phyloP scores from a whole-genome alignment of 2,797 vertebrate species.

The Poeciliopsis turneri region DNA sequence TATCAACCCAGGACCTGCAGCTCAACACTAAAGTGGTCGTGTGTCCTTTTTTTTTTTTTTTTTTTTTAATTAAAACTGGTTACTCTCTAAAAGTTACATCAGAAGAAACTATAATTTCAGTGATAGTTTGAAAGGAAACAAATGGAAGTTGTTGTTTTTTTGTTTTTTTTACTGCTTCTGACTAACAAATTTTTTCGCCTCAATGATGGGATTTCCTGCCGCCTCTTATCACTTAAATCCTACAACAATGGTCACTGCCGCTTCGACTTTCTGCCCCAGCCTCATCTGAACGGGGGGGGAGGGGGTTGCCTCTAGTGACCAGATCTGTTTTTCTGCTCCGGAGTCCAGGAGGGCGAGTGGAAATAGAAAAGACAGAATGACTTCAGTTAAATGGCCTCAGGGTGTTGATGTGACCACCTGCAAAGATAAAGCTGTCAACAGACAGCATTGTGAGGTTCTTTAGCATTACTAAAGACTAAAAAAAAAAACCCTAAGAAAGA shows the following conservation, averaged over 20 bases:
- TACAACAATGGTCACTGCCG: constrained; percentile 77
- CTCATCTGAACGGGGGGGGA: constrained; percentile 11
- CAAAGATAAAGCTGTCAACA: constrained; percentile 2
- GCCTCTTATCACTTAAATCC: constrained; percentile 78
- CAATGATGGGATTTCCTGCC: constrained; percentile 84
- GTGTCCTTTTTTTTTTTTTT: not conserved
- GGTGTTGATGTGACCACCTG: not conserved
- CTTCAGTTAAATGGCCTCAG: not conserved
- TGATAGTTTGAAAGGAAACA: constrained; percentile 3
- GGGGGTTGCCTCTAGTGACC: constrained; percentile 23
- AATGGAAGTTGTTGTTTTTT: not conserved
- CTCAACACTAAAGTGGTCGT: constrained; percentile 17
- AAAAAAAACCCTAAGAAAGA: not conserved
- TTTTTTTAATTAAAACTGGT: constrained; percentile 3
- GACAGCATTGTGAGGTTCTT: not conserved
- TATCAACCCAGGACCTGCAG: constrained; percentile 18
- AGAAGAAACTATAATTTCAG: not conserved
- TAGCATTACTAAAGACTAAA: not conserved
- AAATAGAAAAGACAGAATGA: constrained; percentile 40
- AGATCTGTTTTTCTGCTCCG: constrained; percentile 71
- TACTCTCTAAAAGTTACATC: not conserved
- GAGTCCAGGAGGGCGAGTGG: constrained; percentile 43
- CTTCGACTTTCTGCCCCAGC: constrained; percentile 42
- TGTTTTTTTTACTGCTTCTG: not conserved
- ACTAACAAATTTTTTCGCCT: constrained; percentile 55